A percentile compares a stretch with the other conserved stretches of the same genome.
Evolutionary conservation across 2,113 vertebrate species (phyloP).

Genomic region (Dendrocopos noguchii): DNA sequence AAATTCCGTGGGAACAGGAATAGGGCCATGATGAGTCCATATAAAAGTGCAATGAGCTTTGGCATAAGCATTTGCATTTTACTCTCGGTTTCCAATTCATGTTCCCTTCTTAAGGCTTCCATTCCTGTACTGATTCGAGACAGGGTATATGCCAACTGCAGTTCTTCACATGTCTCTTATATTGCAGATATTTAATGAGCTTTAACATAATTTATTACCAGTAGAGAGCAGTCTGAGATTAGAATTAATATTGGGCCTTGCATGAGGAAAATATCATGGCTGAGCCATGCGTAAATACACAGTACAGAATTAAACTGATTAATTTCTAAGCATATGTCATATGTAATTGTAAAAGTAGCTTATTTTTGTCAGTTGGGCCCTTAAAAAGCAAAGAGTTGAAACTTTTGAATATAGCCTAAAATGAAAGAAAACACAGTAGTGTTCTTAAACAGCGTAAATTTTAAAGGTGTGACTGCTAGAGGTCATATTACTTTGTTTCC

Average conservation of each 20-base stretch:
- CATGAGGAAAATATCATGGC: conserved; percentile 27
- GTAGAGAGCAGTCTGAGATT: conserved; percentile 79
- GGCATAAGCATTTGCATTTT: not conserved
- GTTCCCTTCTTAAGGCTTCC: not conserved
- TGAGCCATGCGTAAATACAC: conserved; percentile 24
- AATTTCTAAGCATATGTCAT: conserved; percentile 41
- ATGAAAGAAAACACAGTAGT: not conserved
- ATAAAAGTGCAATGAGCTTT: not conserved
- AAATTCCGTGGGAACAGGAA: not conserved
- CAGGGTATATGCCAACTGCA: not conserved
- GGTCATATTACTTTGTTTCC: not conserved
- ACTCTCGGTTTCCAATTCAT: not conserved
- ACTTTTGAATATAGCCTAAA: conserved; percentile 24
- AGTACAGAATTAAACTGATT: conserved; percentile 46
- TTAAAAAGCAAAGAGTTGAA: conserved; percentile 48
- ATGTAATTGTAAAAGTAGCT: conserved; percentile 49
- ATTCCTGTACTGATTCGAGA: not conserved
- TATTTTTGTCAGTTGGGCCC: conserved; percentile 42
- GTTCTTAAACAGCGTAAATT: not conserved
- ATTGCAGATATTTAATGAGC: conserved; percentile 39
- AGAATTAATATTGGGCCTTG: conserved; percentile 64
- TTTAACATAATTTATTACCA: conserved; percentile 75
- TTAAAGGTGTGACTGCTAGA: not conserved
- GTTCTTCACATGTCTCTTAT: not conserved
- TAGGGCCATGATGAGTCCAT: not conserved